These are phyloP conservation scores for Anarsia innoxiella DNA, from an alignment of 2,888 invertebrate species.

Conservation along the genomic window DNA sequence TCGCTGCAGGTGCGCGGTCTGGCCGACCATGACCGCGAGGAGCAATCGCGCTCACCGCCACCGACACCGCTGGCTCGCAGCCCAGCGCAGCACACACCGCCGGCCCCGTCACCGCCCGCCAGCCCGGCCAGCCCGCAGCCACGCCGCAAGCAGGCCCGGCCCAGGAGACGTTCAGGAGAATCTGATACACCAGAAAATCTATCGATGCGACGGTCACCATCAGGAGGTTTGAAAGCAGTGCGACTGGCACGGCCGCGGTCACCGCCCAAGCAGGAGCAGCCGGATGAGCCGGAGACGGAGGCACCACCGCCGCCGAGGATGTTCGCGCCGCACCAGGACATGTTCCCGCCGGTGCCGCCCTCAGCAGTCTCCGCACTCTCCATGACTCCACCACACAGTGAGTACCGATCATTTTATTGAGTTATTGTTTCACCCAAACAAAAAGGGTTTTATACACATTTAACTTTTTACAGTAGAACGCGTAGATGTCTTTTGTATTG, in stretches of 20 bases:
- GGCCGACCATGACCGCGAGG: constrained; percentile 78
- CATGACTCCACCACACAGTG: constrained; percentile 88
- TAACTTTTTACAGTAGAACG: too few relatives aligned
- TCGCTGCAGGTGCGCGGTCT: constrained; percentile 88
- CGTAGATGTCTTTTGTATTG: constrained; percentile 5
- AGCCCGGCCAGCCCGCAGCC: constrained; percentile 87
- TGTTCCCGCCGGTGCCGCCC: constrained; percentile 81
- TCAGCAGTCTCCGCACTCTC: constrained; percentile 84
- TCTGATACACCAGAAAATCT: constrained; percentile 75
- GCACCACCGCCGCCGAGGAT: constrained; percentile 74
- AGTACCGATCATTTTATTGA: constrained; percentile 62
- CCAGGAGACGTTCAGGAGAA: constrained; percentile 88
- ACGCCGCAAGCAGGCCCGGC: constrained; percentile 89
- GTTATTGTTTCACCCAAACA: not conserved
- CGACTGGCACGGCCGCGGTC: constrained; percentile 56
- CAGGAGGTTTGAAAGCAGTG: constrained; percentile 56
- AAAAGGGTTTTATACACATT: not conserved
- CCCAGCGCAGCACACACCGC: constrained; percentile 61
- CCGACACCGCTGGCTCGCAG: constrained; percentile 55
- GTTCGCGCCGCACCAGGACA: constrained; percentile 76
- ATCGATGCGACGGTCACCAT: constrained; percentile 74
- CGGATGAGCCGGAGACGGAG: constrained; percentile 61
- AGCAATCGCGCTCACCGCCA: constrained; percentile 51
- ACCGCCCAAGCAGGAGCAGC: constrained; percentile 53
- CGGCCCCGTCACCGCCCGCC: constrained; percentile 63